Conservation (phyloP, 64 coral and sea anemone genomes). For the Montipora foliosa region DNA sequence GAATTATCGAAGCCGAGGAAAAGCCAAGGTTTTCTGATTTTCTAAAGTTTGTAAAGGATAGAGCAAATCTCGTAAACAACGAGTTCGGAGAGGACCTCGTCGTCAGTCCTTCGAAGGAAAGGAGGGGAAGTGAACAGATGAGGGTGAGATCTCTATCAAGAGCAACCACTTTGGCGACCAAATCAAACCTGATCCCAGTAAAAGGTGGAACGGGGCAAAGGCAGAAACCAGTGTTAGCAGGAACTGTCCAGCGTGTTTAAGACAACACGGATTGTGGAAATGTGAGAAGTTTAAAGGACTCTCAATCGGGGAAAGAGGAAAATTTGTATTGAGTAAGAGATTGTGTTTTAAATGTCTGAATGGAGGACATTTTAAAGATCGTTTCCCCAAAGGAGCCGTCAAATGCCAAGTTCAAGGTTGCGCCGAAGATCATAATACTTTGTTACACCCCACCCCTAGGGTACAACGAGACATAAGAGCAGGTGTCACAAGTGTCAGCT, state of each 20-base stretch:
- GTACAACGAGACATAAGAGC: background rate
- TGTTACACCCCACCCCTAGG: slow-evolving; percentile 59
- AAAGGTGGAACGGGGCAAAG: background rate
- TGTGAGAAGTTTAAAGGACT: slow-evolving; percentile 64
- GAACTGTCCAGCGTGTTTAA: slow-evolving; percentile 59
- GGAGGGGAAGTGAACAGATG: background rate
- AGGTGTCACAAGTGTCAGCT: background rate
- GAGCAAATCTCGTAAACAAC: slow-evolving; percentile 68
- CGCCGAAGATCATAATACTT: slow-evolving; percentile 62
- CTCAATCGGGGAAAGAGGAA: slow-evolving; percentile 34
- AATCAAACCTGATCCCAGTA: background rate
- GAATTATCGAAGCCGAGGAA: slow-evolving; percentile 43
- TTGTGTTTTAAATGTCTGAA: slow-evolving; percentile 83
- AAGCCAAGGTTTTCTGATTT: slow-evolving; percentile 66
- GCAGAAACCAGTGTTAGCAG: background rate
- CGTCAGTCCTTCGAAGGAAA: background rate
- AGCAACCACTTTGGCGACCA: background rate
- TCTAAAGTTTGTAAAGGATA: slow-evolving; percentile 52
- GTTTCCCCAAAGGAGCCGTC: slow-evolving; percentile 49
- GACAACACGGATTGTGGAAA: slow-evolving; percentile 66
- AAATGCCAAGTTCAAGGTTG: slow-evolving; percentile 67
- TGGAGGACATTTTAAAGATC: slow-evolving; percentile 66
- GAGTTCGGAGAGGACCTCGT: slow-evolving; percentile 74
- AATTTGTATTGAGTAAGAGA: slow-evolving; percentile 62
- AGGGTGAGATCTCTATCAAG: background rate